Conservation (phyloP, 2,888 invertebrate species). For the Patella ulyssiponensis region DNA sequence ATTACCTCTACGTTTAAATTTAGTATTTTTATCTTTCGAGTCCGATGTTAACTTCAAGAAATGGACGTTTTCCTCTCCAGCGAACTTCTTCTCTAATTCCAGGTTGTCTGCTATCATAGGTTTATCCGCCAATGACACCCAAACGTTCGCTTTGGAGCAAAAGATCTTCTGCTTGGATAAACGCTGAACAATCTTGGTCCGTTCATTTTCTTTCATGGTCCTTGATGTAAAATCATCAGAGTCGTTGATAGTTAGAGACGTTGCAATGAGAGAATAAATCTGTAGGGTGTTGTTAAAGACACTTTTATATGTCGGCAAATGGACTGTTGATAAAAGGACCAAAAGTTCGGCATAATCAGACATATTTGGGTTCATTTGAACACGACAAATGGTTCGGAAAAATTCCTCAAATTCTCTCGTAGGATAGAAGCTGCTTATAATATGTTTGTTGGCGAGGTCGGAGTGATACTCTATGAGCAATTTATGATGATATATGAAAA, state of each 20-base stretch:
- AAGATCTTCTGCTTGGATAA: slow-evolving; percentile 49
- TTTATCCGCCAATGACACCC: slow-evolving; percentile 57
- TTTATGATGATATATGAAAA: slow-evolving; percentile 54
- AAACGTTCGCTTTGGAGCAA: slow-evolving; percentile 54
- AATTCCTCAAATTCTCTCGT: slow-evolving; percentile 10
- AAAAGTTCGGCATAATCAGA: slow-evolving; percentile 58
- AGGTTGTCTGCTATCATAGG: slow-evolving; percentile 66
- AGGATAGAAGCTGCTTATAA: slow-evolving; percentile 36
- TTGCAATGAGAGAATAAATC: slow-evolving; percentile 53
- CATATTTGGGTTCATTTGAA: slow-evolving; percentile 49
- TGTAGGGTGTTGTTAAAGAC: slow-evolving; percentile 46
- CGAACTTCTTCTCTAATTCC: slow-evolving; percentile 59
- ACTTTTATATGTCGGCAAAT: slow-evolving; percentile 39
- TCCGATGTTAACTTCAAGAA: slow-evolving; percentile 45
- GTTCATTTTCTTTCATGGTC: slow-evolving; percentile 19
- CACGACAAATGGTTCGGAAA: slow-evolving; percentile 38
- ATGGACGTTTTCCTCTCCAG: slow-evolving; percentile 51
- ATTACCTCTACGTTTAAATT: neutral
- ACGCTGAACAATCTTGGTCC: slow-evolving; percentile 25
- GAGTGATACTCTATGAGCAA: slow-evolving; percentile 51
- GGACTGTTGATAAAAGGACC: slow-evolving; percentile 45
- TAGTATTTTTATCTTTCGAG: neutral
- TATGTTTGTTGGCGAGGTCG: slow-evolving; percentile 47
- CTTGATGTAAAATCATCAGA: slow-evolving; percentile 15
- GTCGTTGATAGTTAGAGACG: neutral